Percentiles rank a stretch among this genome's conserved stretches.
Evolutionary conservation across 2,888 invertebrate genomes (phyloP).

Genomic region (Meta bourneti): DNA sequence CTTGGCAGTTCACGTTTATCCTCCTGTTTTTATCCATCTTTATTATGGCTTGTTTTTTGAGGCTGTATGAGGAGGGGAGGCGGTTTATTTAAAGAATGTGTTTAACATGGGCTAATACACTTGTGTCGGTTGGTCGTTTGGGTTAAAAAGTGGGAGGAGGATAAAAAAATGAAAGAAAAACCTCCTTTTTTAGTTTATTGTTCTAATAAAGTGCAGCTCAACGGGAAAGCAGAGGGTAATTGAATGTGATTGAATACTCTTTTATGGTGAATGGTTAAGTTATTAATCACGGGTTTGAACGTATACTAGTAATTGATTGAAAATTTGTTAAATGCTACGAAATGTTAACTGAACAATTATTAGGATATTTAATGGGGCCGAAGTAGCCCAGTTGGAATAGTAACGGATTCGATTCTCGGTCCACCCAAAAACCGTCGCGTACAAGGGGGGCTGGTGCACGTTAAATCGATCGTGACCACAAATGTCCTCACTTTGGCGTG

Average conservation of each 20-base stretch:
- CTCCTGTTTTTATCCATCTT: conserved; percentile 8
- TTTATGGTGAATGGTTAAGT: neutral
- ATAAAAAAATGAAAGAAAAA: neutral
- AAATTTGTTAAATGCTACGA: no score
- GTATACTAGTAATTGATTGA: no score
- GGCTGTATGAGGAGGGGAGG: neutral
- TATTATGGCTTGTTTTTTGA: neutral
- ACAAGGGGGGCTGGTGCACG: no score
- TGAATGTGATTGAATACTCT: neutral
- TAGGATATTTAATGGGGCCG: no score
- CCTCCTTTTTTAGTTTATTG: neutral
- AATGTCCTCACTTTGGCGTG: no score
- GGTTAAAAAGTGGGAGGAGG: conserved; percentile 1
- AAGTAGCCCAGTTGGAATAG: no score
- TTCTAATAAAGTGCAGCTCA: neutral
- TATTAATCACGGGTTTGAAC: neutral
- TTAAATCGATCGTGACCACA: no score
- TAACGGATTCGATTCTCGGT: no score
- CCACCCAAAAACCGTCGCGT: no score
- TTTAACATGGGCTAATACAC: conserved; percentile 37
- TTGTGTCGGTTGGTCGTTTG: neutral
- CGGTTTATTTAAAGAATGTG: conserved; percentile 42
- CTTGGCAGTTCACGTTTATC: conserved; percentile 21
- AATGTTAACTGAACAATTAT: no score
- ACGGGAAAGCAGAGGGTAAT: neutral